Evolutionary conservation across 2,113 vertebrate species (phyloP).

Genomic region (Sylvicapra grimmia): DNA sequence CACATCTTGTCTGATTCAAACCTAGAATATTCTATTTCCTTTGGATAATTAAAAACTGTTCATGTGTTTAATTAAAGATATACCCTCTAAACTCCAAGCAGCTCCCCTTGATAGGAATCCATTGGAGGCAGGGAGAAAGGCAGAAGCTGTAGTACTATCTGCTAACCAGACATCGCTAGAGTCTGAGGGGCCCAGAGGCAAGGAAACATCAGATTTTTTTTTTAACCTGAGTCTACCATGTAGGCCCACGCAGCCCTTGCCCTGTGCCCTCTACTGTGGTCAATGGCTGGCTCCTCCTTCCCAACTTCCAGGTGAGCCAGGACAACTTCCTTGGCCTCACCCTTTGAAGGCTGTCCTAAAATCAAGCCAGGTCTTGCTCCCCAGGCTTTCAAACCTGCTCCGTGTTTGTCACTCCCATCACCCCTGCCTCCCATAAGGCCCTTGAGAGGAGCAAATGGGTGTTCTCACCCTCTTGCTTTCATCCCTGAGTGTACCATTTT

Average conservation of each 20-base stretch:
- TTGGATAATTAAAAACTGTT: not conserved
- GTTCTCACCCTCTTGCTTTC: not conserved
- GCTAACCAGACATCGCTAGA: not conserved
- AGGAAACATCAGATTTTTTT: not conserved
- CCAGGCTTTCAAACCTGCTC: not conserved
- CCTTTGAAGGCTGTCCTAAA: not conserved
- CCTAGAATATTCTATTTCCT: not conserved
- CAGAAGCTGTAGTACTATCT: not conserved
- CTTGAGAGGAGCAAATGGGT: not conserved
- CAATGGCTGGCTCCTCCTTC: not conserved
- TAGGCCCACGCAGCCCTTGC: not conserved
- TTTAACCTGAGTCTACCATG: fast-evolving
- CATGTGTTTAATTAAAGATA: not conserved
- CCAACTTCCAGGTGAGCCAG: not conserved
- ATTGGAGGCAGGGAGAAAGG: not conserved
- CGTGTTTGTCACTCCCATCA: no score
- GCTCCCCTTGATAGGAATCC: not conserved
- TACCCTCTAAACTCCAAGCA: not conserved
- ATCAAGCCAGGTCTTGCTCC: not conserved
- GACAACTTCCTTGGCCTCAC: not conserved
- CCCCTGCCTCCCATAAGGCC: not conserved
- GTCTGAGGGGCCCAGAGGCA: not conserved
- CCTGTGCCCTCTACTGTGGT: not conserved
- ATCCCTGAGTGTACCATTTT: not conserved
- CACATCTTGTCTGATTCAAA: not conserved